Conservation (phyloP, 2,888 invertebrate genomes). For the Hirtodrosophila alboralis region DNA sequence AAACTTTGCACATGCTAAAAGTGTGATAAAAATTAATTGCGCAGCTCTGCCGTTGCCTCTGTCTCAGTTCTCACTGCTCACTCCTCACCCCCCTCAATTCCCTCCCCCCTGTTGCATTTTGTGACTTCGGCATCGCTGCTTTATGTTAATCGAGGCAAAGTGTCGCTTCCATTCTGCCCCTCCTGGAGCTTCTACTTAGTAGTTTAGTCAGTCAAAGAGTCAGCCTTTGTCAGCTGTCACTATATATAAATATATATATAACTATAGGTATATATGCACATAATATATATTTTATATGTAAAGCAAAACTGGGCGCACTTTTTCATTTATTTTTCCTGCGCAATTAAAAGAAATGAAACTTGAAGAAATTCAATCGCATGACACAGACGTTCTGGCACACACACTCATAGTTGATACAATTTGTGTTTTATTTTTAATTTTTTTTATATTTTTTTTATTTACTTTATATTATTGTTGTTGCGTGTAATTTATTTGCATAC, state of each 20-base stretch:
- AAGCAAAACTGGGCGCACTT: slow-evolving; percentile 33
- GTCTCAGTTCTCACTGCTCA: slow-evolving; percentile 14
- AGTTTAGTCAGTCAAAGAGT: slow-evolving; percentile 62
- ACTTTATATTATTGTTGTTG: slow-evolving; percentile 1
- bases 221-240: slow-evolving; percentile 56
- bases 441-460: not conserved
- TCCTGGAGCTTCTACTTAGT: slow-evolving; percentile 22
- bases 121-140: slow-evolving; percentile 37
- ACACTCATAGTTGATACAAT: slow-evolving; percentile 39
- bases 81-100: not conserved
- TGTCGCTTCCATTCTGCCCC: slow-evolving; percentile 43
- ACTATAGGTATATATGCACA: slow-evolving; percentile 19
- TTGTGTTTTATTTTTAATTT: slow-evolving; percentile 23
- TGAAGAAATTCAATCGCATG: slow-evolving; percentile 70
- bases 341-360: slow-evolving; percentile 71
- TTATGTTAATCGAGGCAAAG: slow-evolving; percentile 70
- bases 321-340: slow-evolving; percentile 58
- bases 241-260: slow-evolving; percentile 3
- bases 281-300: slow-evolving; percentile 24
- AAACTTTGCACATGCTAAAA: slow-evolving; percentile 74
- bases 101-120: too few species aligned
- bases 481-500: slow-evolving; percentile 14
- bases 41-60: slow-evolving; percentile 64
- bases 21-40: slow-evolving; percentile 83
- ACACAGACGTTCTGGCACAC: slow-evolving; percentile 39